A percentile compares a stretch with the other conserved stretches of the same genome.
Conservation (phyloP, 2,888 invertebrate species). For the Cantharis rufa region DNA sequence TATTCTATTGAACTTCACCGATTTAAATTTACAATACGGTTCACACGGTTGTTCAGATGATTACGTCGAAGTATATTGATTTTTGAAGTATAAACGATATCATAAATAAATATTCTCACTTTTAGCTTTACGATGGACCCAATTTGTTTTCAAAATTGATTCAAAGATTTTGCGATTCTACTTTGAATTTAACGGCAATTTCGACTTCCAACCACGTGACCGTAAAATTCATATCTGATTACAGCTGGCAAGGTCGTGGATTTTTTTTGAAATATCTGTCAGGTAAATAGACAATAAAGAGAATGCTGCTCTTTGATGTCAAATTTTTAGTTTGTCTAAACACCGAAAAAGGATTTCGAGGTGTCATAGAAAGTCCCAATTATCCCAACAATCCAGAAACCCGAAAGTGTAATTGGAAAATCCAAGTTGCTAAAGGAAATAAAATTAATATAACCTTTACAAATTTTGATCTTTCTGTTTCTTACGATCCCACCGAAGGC, state of each 20-base stretch:
- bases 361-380: slow-evolving; percentile 85
- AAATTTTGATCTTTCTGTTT: slow-evolving; percentile 66
- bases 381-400: slow-evolving; percentile 68
- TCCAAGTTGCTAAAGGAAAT: slow-evolving; percentile 77
- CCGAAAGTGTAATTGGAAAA: slow-evolving; percentile 76
- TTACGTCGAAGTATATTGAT: slow-evolving; percentile 62
- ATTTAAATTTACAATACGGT: slow-evolving; percentile 71
- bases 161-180: slow-evolving; percentile 66
- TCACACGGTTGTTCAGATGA: slow-evolving; percentile 66
- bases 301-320: slow-evolving; percentile 6
- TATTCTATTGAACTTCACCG: slow-evolving; percentile 68
- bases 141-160: slow-evolving; percentile 60
- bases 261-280: slow-evolving; percentile 77
- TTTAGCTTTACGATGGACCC: slow-evolving; percentile 70
- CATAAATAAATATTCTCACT: slow-evolving; percentile 30
- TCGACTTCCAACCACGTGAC: slow-evolving; percentile 68
- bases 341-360: slow-evolving; percentile 66
- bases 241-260: slow-evolving; percentile 68
- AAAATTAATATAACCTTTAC: slow-evolving; percentile 81
- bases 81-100: slow-evolving; percentile 11
- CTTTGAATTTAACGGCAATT: slow-evolving; percentile 56
- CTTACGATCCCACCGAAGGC: neutral
- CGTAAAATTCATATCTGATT: slow-evolving; percentile 75
- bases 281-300: slow-evolving; percentile 44
- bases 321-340: slow-evolving; percentile 63